Evolutionary conservation across 2,888 invertebrate genomes (phyloP).

Genomic region (Drosophila buzzatii): DNA sequence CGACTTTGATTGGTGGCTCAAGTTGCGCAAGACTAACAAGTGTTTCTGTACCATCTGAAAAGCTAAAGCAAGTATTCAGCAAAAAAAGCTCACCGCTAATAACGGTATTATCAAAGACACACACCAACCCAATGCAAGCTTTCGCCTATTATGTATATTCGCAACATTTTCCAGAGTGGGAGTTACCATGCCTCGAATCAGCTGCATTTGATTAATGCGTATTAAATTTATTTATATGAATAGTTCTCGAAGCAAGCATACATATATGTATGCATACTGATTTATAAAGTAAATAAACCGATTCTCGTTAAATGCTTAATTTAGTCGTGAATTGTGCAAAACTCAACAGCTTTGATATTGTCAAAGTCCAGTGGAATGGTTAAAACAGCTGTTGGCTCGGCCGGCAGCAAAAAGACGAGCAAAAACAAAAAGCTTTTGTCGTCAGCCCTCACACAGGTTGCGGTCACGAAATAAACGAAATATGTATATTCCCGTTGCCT

Average conservation of each 20-base stretch:
- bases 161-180: not conserved
- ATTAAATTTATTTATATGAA: not conserved
- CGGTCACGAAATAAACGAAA: conserved; percentile 12
- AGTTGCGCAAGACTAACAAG: conserved; percentile 57
- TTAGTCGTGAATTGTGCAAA: not conserved
- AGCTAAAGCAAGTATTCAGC: not conserved
- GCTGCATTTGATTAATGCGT: conserved; percentile 15
- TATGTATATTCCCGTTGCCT: conserved; percentile 7
- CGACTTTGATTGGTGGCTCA: conserved; percentile 72
- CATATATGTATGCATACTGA: no score
- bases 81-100: conserved; percentile 18
- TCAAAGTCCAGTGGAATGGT: conserved; percentile 1
- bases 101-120: conserved; percentile 42
- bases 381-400: conserved; percentile 41
- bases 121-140: conserved; percentile 33
- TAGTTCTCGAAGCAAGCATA: not conserved
- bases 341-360: conserved; percentile 3
- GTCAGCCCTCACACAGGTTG: conserved; percentile 23
- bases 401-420: conserved; percentile 15
- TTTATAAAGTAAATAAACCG: not conserved
- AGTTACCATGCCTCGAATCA: not conserved
- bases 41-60: conserved; percentile 53
- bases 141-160: conserved; percentile 18
- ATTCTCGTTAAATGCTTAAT: not conserved
- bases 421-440: conserved; percentile 27